Base-by-base conservation (phyloP, 2,797 vertebrate genomes). In the Enteromius thamalakanensis region DNA sequence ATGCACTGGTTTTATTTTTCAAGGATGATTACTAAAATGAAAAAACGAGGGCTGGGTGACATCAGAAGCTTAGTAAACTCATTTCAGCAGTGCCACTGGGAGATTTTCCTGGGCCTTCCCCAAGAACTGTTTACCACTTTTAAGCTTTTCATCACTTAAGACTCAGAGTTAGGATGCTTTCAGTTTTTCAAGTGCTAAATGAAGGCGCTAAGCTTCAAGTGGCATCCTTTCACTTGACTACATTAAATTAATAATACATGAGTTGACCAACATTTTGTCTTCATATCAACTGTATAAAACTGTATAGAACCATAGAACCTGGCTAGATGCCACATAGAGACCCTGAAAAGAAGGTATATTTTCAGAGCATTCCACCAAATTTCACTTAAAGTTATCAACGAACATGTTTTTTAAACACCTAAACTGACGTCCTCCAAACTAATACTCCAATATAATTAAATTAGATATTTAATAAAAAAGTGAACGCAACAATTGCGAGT, bases 121-220 rank as follows among this genome's bases (percentile, higher is more conserved):
- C 34, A 80, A 58, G 42, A 62, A 62, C 9, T 9, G 4, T 58
- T n/a, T 42, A 76, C 4, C 0, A 17, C 29, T 55, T 60, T 72
- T 23, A 37, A 64, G 69, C 40, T 72, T 71, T 72, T 62, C 26
- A 81, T 15, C 53, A 62, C 40, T 74, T 74, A 62, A 81, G 40
- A 34, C 55, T 64, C 29, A 9, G 3, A 67, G 67, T 79, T 67
- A 29, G 55, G 34, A 75, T 40, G 60, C 47, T 51, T 51, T 76
- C 71, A 45, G 37, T 76, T 82, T 82, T 45, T 75, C 47, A 55
- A 82, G 80, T 37, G 60, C n/a, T 19, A 72, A 26, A 81, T 71
- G 7, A 64, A 49, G 21, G 55, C 51, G 11, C 21, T 60, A 8
- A 34, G 29, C 8, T 64, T 64, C 12, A 37, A 76, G 14, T 23